Evolutionary conservation across 2,888 invertebrate species (phyloP).

Genomic region (Ommatoiulus sabulosus): DNA sequence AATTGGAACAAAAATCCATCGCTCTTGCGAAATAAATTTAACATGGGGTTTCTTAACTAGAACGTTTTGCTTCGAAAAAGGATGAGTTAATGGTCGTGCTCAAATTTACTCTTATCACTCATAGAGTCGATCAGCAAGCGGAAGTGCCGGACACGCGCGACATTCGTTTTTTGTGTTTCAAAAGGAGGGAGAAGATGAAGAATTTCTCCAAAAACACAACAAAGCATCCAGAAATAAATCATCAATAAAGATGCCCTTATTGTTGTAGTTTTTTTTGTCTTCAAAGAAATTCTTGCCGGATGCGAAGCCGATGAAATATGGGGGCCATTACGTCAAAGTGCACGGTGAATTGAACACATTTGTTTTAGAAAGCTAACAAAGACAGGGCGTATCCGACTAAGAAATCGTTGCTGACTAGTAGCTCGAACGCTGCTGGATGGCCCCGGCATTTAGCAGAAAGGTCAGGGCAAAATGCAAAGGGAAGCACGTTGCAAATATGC

Average conservation of each 20-base stretch:
- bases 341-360: conserved; percentile 48
- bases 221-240: conserved; percentile 42
- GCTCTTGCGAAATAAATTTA: too few relatives aligned
- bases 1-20: too few relatives aligned
- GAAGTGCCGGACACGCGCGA: neutral
- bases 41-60: too few relatives aligned
- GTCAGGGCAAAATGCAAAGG: neutral
- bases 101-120: neutral
- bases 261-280: conserved; percentile 31
- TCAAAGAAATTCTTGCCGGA: conserved; percentile 41
- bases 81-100: conserved; percentile 13
- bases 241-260: conserved; percentile 36
- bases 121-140: neutral
- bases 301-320: conserved; percentile 30
- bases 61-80: neutral
- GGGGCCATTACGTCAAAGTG: conserved; percentile 48
- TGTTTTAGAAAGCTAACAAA: conserved; percentile 45
- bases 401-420: neutral
- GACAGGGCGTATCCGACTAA: neutral
- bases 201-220: neutral
- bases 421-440: neutral
- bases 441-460: conserved; percentile 1
- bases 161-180: neutral
- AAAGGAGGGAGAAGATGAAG: neutral
- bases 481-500: neutral